Conservation (phyloP, 1,140 invertebrate species). For the Bombus impatiens region DNA sequence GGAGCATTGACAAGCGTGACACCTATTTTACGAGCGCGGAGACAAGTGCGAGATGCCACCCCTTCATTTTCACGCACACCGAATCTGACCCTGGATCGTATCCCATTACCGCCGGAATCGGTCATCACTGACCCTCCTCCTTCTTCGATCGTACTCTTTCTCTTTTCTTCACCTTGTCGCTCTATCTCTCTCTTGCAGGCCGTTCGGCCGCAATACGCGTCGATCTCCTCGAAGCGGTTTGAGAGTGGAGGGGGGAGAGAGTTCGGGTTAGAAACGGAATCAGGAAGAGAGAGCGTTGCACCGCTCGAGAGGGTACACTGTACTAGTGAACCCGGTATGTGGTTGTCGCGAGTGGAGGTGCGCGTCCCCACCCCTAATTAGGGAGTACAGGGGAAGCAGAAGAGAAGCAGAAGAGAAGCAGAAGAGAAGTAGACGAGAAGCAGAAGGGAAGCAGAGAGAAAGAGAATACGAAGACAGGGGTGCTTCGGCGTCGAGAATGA, state of each 20-base stretch:
- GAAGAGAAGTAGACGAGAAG: neutral
- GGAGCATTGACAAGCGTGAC: conserved; percentile 25
- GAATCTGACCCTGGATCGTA: conserved; percentile 69
- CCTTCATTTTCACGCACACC: conserved; percentile 34
- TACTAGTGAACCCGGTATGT: conserved; percentile 80
- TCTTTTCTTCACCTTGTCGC: neutral
- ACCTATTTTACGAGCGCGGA: conserved; percentile 12
- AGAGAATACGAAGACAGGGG: neutral
- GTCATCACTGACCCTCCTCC: conserved; percentile 70
- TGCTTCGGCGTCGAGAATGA: conserved; percentile 11
- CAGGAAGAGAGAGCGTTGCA: conserved; percentile 81
- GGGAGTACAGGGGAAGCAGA: neutral
- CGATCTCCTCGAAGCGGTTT: conserved; percentile 31
- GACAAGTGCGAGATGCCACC: conserved; percentile 47
- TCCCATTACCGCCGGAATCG: conserved; percentile 69
- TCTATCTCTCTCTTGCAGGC: neutral
- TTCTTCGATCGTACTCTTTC: conserved; percentile 7
- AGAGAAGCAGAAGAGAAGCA: neutral
- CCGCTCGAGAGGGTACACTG: conserved; percentile 79
- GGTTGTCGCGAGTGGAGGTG: conserved; percentile 57
- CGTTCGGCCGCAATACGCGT: conserved; percentile 34
- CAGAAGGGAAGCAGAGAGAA: conserved; percentile 17
- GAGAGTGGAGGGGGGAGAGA: neutral
- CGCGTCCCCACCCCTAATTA: conserved; percentile 58
- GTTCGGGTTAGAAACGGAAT: conserved; percentile 71